Base-by-base conservation (phyloP, 1,140 invertebrate species). In the Aphelinus certus region DNA sequence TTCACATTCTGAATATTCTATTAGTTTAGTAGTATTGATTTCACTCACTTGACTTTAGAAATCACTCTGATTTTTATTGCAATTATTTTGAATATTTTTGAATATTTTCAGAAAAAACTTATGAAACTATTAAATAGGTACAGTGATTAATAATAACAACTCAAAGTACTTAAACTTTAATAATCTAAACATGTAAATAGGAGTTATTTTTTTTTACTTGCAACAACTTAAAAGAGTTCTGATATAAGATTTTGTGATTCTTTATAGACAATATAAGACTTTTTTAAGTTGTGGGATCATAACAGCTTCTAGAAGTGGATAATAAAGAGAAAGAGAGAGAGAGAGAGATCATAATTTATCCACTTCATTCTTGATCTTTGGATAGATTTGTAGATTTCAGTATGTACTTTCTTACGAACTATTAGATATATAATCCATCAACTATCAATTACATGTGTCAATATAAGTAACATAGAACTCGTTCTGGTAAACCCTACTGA, bases 1-100 rank as follows among this genome's bases (percentile, higher is more conserved):
- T 73, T 47, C 66, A 53, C 42, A 66, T 73, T 51, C 58, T 1
- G 45, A 73, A 64, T 62, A 64, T 43, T 64, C 57, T 7, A 68
- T 49, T 69, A 48, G 9, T 1, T 72, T 51, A 57, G 3, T 60
- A n/a, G 58, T 45, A 60, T 60, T 43, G 1, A 60, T 60, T 60
- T 45, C 2, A 60, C 42, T 6, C 9, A 7, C 26, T 26, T 60
- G 5, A 43, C 42, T 42, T 43, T 60, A 60, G 1, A 60, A 26
- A 60, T 43, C 45, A 26, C 26, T 26, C 26, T 26, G 26, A 26
- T 26, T 26, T 26, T 26, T 26, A 26, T 26, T 26, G 26, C 26
- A 26, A 26, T 60, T 2, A 60, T 60, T 60, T 45, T 58, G 9
- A 58, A 45, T 61, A 45, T 58, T 47, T 47, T 48, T 58, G 58